Evolutionary conservation across 2,888 invertebrate species (phyloP), one percentile per base, ranked within the genome.

Genomic region (Acrobasis repandana): DNA sequence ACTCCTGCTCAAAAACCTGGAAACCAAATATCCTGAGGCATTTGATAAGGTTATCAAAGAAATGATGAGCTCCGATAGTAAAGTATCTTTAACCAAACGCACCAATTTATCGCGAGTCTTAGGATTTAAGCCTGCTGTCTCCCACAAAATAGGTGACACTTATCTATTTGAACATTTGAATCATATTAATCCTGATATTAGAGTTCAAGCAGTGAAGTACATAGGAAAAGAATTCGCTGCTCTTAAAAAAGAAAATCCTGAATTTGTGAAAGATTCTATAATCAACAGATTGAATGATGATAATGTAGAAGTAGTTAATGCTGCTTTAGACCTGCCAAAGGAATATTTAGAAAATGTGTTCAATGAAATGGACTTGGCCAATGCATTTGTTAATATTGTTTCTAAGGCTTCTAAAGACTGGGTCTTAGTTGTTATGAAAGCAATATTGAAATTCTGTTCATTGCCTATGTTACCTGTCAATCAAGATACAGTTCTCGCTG

Each of bases 91-190:
- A 5, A 73, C 76, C 52, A 80, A 87, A 50, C 77, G 79, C 49
- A 74, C 80, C 57, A 85, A 90, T 6, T 70, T 94, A 0, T 92
- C 86, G 1, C 87, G 88, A 72, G 70, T 92, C 8, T 71, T 93
- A 70, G 93, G 93, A 15, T 94, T 93, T 65, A 93, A 94, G 64
- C 92, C 94, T 0, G 93, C 93, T 49, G 88, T 93, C 0, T 86
- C 90, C 0, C 93, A 93, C 64, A 89, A 90, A 76, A 82, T 93
- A 11, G 91, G 91, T 56, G 89, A 89, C 0, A 90, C 87, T 46
- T 90, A 93, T 59, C 87, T 96, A 0, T 94, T 95, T 71, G 94
- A 96, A 75, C 95, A 95, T 67, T 83, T 97, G 0, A 95, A 96
- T 72, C 96, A 98, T 80, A 89, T 94, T 0, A 95, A 94, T 71